Evolutionary conservation across 2,888 invertebrate genomes (phyloP).

Genomic region (Actias luna): DNA sequence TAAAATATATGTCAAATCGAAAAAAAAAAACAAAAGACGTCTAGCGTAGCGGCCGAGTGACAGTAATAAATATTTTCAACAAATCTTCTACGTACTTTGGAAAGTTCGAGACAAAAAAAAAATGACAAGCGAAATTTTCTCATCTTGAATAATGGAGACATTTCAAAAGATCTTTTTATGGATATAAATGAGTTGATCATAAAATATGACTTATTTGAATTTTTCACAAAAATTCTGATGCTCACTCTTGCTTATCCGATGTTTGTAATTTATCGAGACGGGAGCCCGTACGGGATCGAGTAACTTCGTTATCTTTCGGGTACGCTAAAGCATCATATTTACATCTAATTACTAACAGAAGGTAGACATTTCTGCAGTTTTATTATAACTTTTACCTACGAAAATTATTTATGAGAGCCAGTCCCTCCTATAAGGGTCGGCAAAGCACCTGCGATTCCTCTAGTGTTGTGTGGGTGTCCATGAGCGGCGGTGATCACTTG

Average conservation of each 20-base stretch:
- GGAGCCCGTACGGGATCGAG: constrained; percentile 26
- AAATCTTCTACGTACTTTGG: neutral
- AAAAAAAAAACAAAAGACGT: too few relatives aligned
- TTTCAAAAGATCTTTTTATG: neutral
- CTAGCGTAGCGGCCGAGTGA: too few relatives aligned
- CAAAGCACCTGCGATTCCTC: too few relatives aligned
- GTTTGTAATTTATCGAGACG: constrained; percentile 32
- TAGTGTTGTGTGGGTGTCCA: too few relatives aligned
- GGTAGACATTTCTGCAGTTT: neutral
- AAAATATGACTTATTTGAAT: neutral
- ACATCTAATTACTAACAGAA: constrained; percentile 12
- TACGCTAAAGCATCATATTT: constrained; percentile 35
- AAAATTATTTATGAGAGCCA: too few relatives aligned
- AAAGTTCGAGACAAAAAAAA: neutral
- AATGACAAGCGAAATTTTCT: neutral
- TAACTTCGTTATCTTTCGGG: constrained; percentile 48
- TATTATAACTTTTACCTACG: neutral
- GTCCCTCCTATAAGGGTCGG: too few relatives aligned
- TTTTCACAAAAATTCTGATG: constrained; percentile 29
- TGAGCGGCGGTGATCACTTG: too few relatives aligned
- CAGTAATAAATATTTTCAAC: neutral
- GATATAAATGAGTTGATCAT: neutral
- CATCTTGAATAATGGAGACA: neutral
- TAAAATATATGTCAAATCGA: too few relatives aligned
- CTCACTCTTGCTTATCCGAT: constrained; percentile 30